phyloP scores from a whole-genome alignment of 2,888 invertebrate species.

The Callyntrura sp. region DNA sequence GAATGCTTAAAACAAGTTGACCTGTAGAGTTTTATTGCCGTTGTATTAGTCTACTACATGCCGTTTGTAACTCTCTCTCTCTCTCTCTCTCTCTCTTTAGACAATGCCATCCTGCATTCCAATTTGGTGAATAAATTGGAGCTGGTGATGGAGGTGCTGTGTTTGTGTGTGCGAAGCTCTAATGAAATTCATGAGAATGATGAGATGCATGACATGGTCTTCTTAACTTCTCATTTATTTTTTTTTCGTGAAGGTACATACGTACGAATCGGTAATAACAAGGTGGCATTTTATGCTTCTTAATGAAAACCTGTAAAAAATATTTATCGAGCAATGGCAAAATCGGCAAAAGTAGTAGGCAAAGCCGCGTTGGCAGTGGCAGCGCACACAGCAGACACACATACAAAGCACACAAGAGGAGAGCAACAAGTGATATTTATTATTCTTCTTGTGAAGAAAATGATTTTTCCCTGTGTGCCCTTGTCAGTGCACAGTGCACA shows the following conservation, averaged over 20 bases:
- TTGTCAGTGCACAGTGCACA: conserved; percentile 51
- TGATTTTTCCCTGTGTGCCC: conserved; percentile 20
- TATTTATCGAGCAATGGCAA: conserved; percentile 32
- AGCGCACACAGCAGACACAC: background rate
- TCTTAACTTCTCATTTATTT: conserved; percentile 71
- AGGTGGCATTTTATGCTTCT: conserved; percentile 72
- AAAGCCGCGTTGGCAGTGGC: background rate
- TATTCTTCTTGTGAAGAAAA: conserved; percentile 52
- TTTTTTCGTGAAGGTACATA: conserved; percentile 16
- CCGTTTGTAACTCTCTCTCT: background rate
- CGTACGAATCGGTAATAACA: conserved; percentile 69
- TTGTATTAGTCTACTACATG: background rate
- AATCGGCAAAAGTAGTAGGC: conserved; percentile 13
- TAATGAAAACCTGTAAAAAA: conserved; percentile 75
- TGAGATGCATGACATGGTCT: conserved; percentile 74
- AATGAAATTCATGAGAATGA: conserved; percentile 79
- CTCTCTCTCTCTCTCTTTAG: background rate
- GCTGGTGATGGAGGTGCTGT: conserved; percentile 60
- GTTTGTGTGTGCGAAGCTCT: conserved; percentile 31
- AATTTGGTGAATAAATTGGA: conserved; percentile 78
- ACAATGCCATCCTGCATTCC: conserved; percentile 73
- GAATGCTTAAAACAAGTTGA: conserved; percentile 70
- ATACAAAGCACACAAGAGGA: background rate
- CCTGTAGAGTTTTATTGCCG: conserved; percentile 63
- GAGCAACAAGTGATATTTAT: conserved; percentile 65